These are phyloP conservation scores for Helicoverpa armigera DNA, from an alignment of 1,140 invertebrate genomes.

Conservation along the genomic window DNA sequence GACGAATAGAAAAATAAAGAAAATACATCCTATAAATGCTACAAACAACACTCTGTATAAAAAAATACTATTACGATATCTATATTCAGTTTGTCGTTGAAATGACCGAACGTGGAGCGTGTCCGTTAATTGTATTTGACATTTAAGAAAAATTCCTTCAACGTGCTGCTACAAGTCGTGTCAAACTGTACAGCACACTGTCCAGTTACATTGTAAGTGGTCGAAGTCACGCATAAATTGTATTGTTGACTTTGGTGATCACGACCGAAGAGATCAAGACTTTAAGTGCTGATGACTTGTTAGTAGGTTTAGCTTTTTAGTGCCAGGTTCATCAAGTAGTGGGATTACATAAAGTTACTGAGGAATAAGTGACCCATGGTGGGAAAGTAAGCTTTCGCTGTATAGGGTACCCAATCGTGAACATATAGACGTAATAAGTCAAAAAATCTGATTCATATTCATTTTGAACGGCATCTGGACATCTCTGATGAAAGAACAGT, in stretches of 20 bases:
- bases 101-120: not conserved
- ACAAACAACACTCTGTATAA: not conserved
- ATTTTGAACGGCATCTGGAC: not conserved
- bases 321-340: no score
- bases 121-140: constrained; percentile 28
- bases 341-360: no score
- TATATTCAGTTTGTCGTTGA: not conserved
- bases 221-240: not conserved
- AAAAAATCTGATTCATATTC: no score
- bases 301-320: no score
- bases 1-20: no score
- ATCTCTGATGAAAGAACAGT: not conserved
- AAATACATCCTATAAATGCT: no score
- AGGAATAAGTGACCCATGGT: no score
- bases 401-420: no score
- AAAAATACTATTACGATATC: not conserved
- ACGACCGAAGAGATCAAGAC: not conserved
- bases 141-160: constrained; percentile 28
- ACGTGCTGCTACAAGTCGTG: not conserved
- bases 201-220: constrained; percentile 5
- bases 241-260: constrained; percentile 5
- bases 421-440: no score
- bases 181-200: not conserved
- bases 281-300: no score
- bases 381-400: no score